Base-by-base conservation (phyloP, 2,888 invertebrate genomes). In the Polydrusus tereticollis region DNA sequence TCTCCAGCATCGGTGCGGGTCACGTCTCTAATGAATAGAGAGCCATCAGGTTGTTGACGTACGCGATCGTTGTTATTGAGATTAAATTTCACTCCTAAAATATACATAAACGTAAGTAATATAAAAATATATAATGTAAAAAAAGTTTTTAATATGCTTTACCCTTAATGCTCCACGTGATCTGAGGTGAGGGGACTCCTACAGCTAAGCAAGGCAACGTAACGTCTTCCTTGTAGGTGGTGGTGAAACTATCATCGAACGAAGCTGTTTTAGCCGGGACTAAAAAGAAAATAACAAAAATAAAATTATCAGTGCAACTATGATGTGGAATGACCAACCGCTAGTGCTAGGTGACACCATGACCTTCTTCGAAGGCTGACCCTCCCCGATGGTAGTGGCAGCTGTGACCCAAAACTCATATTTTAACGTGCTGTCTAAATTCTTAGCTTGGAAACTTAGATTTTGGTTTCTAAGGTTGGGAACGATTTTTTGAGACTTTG, bases 321-420 rank as follows among this genome's bases (percentile, higher is more conserved):
- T 5, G 33, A 4, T 10, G 10, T 10, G 7, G 12, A 36, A 36
- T 12, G n/a, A 77, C 76, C 76, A 85, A 94, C 94, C 94, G 88
- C 92, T 91, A 74, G 90, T 90, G 78, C 92, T 94, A 20, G 96
- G 95, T 82, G 94, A 93, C 79, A 95, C 92, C 3, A 92, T 91
- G 58, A 96, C 95, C 75, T 93, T 93, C 81, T 94, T 94, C 69
- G 97, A 97, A 68, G 93, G 91, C 84, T 95, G 94, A 45, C 98
- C 97, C 88, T 97, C 97, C 0, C 97, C 97, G 82, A 97, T 96
- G 78, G 94, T 94, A 0, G 97, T 98, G 74, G 94, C 95, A 43
- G 97, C 97, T 3, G 96, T 96, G 0, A 97, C 96, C 94, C 96
- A 96, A 87, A 97, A 97, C 85, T 96, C 95, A 83, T 96, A 97